Evolutionary conservation across 2,797 vertebrate genomes (phyloP).

Genomic region (Lutjanus campechanus): DNA sequence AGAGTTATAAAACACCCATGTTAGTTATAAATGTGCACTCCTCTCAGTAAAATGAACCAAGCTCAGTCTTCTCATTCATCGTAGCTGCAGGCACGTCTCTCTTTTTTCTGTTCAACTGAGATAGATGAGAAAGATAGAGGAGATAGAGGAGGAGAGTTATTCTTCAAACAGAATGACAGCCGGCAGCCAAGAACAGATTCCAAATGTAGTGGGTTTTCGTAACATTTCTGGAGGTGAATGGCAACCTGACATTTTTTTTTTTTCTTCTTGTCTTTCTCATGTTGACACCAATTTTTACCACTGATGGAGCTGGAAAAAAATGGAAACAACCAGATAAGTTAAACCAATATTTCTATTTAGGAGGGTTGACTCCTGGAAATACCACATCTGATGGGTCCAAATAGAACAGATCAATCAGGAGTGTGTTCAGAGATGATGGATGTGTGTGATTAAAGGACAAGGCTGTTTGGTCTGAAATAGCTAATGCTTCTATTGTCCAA

Average conservation of each 20-base stretch:
- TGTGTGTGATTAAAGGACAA: neutral
- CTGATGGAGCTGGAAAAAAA: neutral
- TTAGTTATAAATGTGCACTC: conserved; percentile 9
- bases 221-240: conserved; percentile 25
- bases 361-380: conserved; percentile 12
- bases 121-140: conserved; percentile 9
- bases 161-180: conserved; percentile 50
- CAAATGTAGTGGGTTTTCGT: conserved; percentile 4
- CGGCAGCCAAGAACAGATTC: conserved; percentile 13
- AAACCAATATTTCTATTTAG: conserved; percentile 17
- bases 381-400: conserved; percentile 1
- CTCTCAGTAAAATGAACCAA: conserved; percentile 13
- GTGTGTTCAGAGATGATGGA: conserved; percentile 5
- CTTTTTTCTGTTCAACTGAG: conserved; percentile 14
- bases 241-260: conserved; percentile 15
- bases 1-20: neutral
- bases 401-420: neutral
- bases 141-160: conserved; percentile 22
- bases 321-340: neutral
- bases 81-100: conserved; percentile 26
- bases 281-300: conserved; percentile 3
- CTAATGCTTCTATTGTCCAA: neutral
- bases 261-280: conserved; percentile 2
- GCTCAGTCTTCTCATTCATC: conserved; percentile 17
- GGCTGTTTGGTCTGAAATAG: neutral